Conservation (phyloP, 2,797 vertebrate species). For the Apogon hyalosoma region DNA sequence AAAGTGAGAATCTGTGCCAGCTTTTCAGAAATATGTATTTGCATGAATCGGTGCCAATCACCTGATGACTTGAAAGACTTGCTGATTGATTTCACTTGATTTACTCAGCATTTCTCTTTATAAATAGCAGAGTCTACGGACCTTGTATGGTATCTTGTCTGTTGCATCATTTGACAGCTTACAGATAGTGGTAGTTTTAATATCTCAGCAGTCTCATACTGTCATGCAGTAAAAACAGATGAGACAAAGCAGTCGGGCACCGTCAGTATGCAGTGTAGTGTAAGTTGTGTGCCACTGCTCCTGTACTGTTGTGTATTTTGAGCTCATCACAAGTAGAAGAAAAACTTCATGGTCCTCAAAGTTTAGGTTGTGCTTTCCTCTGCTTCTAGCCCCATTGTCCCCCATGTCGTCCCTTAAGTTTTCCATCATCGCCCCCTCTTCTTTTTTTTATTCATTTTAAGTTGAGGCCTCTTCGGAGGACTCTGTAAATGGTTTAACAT, state of each 20-base stretch:
- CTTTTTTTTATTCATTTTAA: constrained; percentile 44
- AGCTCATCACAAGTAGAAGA: constrained; percentile 18
- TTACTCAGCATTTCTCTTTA: constrained; percentile 4
- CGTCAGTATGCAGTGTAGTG: neutral
- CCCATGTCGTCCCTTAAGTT: constrained; percentile 57
- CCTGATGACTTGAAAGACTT: neutral
- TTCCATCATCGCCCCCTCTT: constrained; percentile 52
- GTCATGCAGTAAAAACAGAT: constrained; percentile 17
- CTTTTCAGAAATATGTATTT: neutral
- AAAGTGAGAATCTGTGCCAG: neutral
- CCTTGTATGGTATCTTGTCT: constrained; percentile 3
- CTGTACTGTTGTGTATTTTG: constrained; percentile 8
- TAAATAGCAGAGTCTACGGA: neutral
- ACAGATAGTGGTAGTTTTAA: constrained; percentile 10
- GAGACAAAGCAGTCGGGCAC: constrained; percentile 1
- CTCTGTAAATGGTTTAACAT: constrained; percentile 80
- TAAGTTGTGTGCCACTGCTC: constrained; percentile 1
- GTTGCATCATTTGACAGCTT: constrained; percentile 19
- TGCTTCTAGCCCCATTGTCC: constrained; percentile 59
- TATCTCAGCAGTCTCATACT: constrained; percentile 19
- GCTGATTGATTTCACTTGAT: neutral
- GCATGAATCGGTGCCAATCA: neutral
- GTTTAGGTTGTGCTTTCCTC: constrained; percentile 88
- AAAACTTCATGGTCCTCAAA: constrained; percentile 76
- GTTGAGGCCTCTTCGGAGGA: constrained; percentile 73